Evolutionary conservation across 1,140 invertebrate genomes (phyloP).

Genomic region (Heliconius hermathena): DNA sequence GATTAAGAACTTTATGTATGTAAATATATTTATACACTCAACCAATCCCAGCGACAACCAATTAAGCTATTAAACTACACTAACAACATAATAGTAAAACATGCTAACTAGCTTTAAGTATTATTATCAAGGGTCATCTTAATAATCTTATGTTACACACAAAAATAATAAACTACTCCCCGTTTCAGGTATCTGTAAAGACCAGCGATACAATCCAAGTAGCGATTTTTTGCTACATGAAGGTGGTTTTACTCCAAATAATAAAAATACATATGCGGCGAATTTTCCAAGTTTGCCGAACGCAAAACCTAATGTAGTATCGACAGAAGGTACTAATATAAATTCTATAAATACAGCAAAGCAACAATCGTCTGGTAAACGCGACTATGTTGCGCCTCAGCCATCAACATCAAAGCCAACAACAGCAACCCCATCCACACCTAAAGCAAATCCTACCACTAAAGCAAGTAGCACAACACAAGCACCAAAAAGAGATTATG

Average conservation of each 20-base stretch:
- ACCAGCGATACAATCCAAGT: slow-evolving; percentile 56
- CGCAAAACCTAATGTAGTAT: slow-evolving; percentile 40
- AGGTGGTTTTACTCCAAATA: slow-evolving; percentile 43
- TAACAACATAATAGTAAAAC: no score
- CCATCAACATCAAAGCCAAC: slow-evolving; percentile 31
- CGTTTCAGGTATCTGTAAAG: slow-evolving; percentile 52
- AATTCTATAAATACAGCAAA: slow-evolving; percentile 36
- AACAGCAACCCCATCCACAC: slow-evolving; percentile 21
- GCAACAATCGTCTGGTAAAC: slow-evolving; percentile 48
- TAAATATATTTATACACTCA: no score
- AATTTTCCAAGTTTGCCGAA: slow-evolving; percentile 57
- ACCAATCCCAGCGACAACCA: no score
- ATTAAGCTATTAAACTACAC: no score
- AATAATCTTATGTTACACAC: not conserved
- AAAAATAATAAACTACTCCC: slow-evolving; percentile 8
- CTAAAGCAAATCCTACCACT: slow-evolving; percentile 17
- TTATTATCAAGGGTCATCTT: no score
- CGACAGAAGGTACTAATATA: slow-evolving; percentile 27
- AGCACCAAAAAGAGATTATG: slow-evolving; percentile 53
- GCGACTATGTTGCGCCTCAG: slow-evolving; percentile 60
- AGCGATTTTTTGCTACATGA: slow-evolving; percentile 71
- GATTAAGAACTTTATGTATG: no score
- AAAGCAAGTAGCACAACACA: slow-evolving; percentile 18
- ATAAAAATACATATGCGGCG: slow-evolving; percentile 52
- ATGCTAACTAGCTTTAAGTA: no score